Evolutionary conservation across 2,113 vertebrate species (phyloP), one percentile per base, ranked within the genome.

Genomic region (Calypte anna): DNA sequence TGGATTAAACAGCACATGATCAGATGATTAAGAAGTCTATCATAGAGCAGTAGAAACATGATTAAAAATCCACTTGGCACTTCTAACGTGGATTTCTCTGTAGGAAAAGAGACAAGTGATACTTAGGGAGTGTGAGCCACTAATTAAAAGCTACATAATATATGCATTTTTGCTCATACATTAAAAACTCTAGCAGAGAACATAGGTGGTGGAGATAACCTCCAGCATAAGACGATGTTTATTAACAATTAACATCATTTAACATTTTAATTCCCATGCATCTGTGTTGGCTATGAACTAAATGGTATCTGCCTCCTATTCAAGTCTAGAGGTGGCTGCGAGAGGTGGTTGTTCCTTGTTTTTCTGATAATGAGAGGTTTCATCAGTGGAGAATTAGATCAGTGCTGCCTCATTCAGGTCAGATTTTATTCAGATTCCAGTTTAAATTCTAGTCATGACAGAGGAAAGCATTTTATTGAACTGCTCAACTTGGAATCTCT

Each of bases 341-440:
- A 67, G 28, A 4, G 3, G 24, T 44, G 64, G 43, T 63, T 53
- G n/a, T 46, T 72, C 70, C 50, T 69, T 27, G 10, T 55, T 58
- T 33, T 23, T 51, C 30, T 73, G 38, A 54, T 14, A 40, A 46
- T 38, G 8, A 0, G 0, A 70, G 33, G 21, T 54, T 20, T 44
- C 54, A 30, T 33, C 30, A 15, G 38, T 72, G 38, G 61, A 67
- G 58, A 80, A 55, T 44, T 61, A 51, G n/a, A 28, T 77, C 44
- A 31, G 28, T 36, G 19, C 57, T 68, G 23, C 69, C 63, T 93
- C 46, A 13, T 75, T 68, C 48, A 40, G 30, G 58, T 64, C 67
- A 33, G 58, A 33, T 36, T 10, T 86, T 58, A 63, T 80, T 90
- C 21, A 4, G 44, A 85, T 90, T 72, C 19, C 6, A 22, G 16